These are phyloP conservation scores for Zaprionus davidi DNA, from an alignment of 1,140 invertebrate genomes.

Conservation along the genomic window DNA sequence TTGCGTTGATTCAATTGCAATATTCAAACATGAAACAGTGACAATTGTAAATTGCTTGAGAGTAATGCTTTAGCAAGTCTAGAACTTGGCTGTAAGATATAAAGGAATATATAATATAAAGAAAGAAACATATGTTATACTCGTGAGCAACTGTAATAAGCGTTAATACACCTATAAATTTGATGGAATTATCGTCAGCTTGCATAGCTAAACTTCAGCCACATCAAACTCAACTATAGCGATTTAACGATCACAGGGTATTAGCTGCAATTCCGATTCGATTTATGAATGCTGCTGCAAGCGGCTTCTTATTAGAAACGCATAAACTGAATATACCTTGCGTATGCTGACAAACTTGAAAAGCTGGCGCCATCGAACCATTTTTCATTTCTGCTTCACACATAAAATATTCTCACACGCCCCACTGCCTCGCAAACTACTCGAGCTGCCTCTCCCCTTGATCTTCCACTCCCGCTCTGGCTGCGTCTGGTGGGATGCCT, in stretches of 20 bases:
- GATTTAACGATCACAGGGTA: constrained; percentile 2
- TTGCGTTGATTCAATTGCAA: background rate
- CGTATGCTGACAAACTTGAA: constrained; percentile 18
- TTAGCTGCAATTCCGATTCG: constrained; percentile 9
- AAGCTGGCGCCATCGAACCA: constrained; percentile 22
- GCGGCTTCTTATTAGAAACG: constrained; percentile 40
- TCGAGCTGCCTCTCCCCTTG: background rate
- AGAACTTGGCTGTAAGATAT: background rate
- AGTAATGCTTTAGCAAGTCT: background rate
- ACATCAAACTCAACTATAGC: background rate
- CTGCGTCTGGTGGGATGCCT: constrained; percentile 47
- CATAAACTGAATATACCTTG: constrained; percentile 44
- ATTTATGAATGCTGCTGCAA: constrained; percentile 30
- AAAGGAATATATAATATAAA: no score
- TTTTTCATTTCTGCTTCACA: constrained; percentile 50
- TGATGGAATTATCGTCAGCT: background rate
- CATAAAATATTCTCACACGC: constrained; percentile 47
- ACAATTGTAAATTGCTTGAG: background rate
- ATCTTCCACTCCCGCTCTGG: background rate
- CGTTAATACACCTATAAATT: background rate
- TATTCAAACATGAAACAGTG: background rate
- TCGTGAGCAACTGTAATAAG: background rate
- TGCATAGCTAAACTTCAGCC: background rate
- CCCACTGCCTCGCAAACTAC: constrained; percentile 42
- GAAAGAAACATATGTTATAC: no score